Conservation (phyloP, 2,797 vertebrate species). For the Lepus oiostolus region DNA sequence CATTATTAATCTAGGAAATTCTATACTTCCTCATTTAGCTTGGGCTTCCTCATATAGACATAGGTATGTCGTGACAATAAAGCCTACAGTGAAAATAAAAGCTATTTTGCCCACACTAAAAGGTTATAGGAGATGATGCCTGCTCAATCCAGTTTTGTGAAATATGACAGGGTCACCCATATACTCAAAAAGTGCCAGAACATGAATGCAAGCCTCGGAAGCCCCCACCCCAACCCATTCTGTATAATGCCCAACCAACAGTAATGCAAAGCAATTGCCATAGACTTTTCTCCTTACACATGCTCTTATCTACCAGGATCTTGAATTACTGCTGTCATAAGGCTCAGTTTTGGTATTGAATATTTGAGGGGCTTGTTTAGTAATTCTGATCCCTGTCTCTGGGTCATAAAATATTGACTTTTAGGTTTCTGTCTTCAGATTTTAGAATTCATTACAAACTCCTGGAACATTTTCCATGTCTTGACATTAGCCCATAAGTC, state of each 20-base stretch:
- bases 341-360: neutral
- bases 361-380: neutral
- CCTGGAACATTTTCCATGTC: neutral
- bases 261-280: neutral
- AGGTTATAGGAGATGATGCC: no score
- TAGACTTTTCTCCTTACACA: neutral
- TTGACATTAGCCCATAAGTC: neutral
- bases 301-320: neutral
- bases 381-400: neutral
- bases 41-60: no score
- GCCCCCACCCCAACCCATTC: neutral
- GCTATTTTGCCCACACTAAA: no score
- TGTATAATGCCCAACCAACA: neutral
- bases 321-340: neutral
- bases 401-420: neutral
- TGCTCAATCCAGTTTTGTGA: no score
- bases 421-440: neutral
- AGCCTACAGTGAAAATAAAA: no score
- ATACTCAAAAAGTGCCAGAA: no score
- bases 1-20: no score
- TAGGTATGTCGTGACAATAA: no score
- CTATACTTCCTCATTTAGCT: no score
- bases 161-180: no score
- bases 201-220: no score
- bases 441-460: neutral